Conservation (phyloP, 2,797 vertebrate species). For the Phoxinus dragarum region DNA sequence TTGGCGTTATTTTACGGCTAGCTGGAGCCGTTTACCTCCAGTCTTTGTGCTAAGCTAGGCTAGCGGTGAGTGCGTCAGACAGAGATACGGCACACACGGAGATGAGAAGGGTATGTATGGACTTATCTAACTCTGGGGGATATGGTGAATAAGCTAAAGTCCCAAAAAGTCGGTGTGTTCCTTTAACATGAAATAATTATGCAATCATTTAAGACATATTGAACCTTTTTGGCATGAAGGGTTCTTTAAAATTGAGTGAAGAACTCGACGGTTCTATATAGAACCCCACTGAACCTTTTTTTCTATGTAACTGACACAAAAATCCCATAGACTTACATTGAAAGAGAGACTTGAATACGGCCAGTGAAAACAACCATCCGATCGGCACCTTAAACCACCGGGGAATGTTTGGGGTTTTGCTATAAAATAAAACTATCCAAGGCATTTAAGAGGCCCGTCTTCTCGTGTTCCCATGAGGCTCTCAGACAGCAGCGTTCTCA, state of each 20-base stretch:
- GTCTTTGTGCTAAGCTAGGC: no score
- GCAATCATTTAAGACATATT: neutral
- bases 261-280: neutral
- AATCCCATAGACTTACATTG: neutral
- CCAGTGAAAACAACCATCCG: conserved; percentile 16
- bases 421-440: conserved; percentile 44
- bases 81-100: no score
- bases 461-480: conserved; percentile 61
- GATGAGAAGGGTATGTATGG: no score
- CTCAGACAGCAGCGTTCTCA: conserved; percentile 29
- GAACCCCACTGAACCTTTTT: neutral
- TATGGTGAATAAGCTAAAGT: no score
- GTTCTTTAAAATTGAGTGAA: neutral
- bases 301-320: neutral
- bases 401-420: conserved; percentile 42
- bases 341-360: conserved; percentile 55
- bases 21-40: no score
- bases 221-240: neutral
- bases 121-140: no score
- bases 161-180: no score
- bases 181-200: neutral
- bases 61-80: no score
- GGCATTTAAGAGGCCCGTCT: conserved; percentile 62
- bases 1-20: no score
- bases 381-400: conserved; percentile 38